Base-by-base conservation (phyloP, 2,797 vertebrate species). In the Microctenopoma steveboyesi region DNA sequence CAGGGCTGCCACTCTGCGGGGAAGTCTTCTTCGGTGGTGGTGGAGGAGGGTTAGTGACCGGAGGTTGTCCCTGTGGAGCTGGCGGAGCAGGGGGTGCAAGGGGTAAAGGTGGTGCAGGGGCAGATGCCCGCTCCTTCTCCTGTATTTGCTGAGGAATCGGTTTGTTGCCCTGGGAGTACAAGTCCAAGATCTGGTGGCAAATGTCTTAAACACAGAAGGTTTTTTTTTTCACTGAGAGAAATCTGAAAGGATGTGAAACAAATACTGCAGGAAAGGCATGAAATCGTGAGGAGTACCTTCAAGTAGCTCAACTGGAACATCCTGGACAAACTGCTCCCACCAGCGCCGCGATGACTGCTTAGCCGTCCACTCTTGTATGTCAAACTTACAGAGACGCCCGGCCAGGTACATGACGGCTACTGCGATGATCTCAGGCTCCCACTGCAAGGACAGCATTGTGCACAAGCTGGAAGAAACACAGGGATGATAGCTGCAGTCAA, bases 321-420 rank as follows among this genome's bases (percentile, higher is more conserved):
- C 98, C 72, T 99, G 97, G 25, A 99, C 98, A 85, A 99, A 99
- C 86, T 98, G 97, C 80, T 99, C 98, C 98, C 98, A 99, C 98
- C 98, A 99, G 39, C 96, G 93, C 22, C 98, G 94, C 2, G 97
- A 97, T 10, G 96, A 96, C 76, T 98, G 97, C 79, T 98, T 99
- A 40, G 95, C 94, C 0, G 98, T 98, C 98, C 97, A 99, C 71
- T 99, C 97, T 83, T 99, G 98, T 78, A 99, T 97, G 85, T 99
- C 98, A 59, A 99, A 98, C 82, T 99, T 99, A 72, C 97, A 99
- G 69, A 99, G 89, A 11, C 98, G 96, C 6, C 97, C 98, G 0
- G 97, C 97, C 49, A 99, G 91, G 74, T 99, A 99, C 98, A 99
- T 98, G 69, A 99, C 98, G 0, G 97, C 97, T 30, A 99, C 98